Evolutionary conservation across 2,888 invertebrate genomes (phyloP).

Genomic region (Pyrrhosoma nymphula): DNA sequence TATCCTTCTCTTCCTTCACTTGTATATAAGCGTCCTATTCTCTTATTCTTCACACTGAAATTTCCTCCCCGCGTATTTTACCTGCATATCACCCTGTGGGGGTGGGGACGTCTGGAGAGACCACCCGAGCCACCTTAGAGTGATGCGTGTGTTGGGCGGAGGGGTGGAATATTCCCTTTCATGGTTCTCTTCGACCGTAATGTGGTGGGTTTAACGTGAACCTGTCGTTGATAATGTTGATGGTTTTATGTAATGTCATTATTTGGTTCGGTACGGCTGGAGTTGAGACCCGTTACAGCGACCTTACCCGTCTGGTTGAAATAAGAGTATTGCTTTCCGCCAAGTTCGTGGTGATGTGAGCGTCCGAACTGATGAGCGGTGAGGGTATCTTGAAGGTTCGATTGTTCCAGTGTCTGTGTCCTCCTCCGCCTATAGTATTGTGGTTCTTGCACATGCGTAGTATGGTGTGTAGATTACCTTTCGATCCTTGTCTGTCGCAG

Average conservation of each 20-base stretch:
- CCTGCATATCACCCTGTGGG: background rate
- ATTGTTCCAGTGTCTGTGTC: too few relatives aligned
- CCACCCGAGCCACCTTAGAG: background rate
- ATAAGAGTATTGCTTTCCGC: background rate
- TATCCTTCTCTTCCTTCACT: too few relatives aligned
- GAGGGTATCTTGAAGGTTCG: too few relatives aligned
- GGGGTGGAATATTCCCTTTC: background rate
- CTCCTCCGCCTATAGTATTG: too few relatives aligned
- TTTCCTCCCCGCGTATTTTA: background rate
- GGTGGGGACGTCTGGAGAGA: background rate
- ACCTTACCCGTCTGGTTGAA: background rate
- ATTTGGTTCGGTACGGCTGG: background rate
- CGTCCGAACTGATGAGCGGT: too few relatives aligned
- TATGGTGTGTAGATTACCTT: too few relatives aligned
- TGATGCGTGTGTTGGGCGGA: background rate
- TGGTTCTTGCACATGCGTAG: too few relatives aligned
- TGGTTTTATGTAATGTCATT: background rate
- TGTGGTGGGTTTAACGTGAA: background rate
- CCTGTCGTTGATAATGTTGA: background rate
- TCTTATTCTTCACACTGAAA: background rate
- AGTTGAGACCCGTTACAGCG: background rate
- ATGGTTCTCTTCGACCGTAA: background rate
- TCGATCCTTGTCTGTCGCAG: too few relatives aligned
- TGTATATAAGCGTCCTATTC: background rate
- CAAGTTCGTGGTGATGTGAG: background rate